These are phyloP conservation scores for Lynx canadensis DNA, from an alignment of 2,113 vertebrate species.

Conservation along the genomic window DNA sequence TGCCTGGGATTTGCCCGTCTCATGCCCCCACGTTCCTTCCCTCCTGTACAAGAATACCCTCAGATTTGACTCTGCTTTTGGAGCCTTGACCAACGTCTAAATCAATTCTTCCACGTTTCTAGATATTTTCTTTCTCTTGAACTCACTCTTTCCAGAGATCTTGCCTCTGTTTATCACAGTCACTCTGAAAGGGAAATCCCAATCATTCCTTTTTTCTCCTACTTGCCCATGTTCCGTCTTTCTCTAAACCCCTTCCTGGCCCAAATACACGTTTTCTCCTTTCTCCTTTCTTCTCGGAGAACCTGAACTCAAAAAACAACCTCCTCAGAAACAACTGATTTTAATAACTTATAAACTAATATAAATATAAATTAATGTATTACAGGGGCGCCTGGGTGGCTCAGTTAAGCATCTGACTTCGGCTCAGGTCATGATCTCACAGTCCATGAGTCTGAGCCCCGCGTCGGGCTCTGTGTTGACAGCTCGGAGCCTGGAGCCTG, in stretches of 20 bases:
- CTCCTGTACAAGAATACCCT: neutral
- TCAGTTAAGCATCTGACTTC: too few relatives aligned
- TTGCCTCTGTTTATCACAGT: neutral
- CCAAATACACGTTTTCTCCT: neutral
- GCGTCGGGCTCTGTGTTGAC: too few relatives aligned
- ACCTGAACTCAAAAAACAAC: neutral
- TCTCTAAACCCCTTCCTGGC: neutral
- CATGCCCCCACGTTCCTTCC: neutral
- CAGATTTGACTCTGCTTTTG: neutral
- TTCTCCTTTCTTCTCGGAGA: neutral
- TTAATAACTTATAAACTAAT: neutral
- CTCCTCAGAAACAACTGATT: neutral
- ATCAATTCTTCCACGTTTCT: neutral
- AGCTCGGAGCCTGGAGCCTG: too few relatives aligned
- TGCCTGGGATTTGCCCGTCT: neutral
- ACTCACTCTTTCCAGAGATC: neutral
- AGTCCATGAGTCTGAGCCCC: too few relatives aligned
- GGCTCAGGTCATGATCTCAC: too few relatives aligned
- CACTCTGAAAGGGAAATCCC: neutral
- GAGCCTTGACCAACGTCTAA: neutral
- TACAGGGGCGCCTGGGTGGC: too few relatives aligned
- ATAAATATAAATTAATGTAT: neutral
- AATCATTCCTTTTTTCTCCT: neutral
- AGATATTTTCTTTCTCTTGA: neutral
- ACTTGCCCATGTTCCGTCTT: neutral